Base-by-base conservation (phyloP, 2,888 invertebrate genomes). In the Phania funesta region DNA sequence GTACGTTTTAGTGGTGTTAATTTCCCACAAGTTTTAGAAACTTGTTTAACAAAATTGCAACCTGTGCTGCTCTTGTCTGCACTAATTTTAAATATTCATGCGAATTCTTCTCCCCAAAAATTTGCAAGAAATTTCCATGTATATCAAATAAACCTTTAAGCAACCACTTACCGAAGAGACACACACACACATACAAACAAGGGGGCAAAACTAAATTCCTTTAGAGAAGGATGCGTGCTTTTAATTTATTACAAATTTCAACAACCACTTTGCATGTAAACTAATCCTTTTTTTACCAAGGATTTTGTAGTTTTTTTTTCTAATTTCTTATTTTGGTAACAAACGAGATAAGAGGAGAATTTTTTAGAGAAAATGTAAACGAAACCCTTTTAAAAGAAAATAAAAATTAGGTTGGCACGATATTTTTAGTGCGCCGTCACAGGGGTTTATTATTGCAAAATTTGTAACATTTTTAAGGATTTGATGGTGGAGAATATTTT, bases 211-310 rank as follows among this genome's bases (percentile, higher is more conserved):
- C 9, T 32, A 38, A 11, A 38, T 38, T 38, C 13, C 35, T 38
- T 38, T 2, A 38, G n/a, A 11, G 35, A 38, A n/a, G 35, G 35
- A 3, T 13, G n/a, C 1, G 4, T 38, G 50, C 20, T 65, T 65
- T 22, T 24, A 65, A 50, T 65, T 65, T 65, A 35, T 50, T 35
- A 50, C 35, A 50, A 35, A 5, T 24, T 64, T 11, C 35, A 32
- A 32, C 18, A 32, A 46, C 13, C 6, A 48, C 8, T 38, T 38
- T 38, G 13, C 11, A 38, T 38, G 13, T 38, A 38, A 38, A 38
- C 3, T 38, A 6, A 5, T 13, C n/a, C 11, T 38, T n/a, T 26
- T 26, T 38, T 13, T 38, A 38, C 1, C 35, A 38, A 38, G 35
- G n/a, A 38, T 38, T 13, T 38, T 9, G 13, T 38, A 0, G 13